These are phyloP conservation scores for Mastomys natalensis DNA, from an alignment of 2,113 vertebrate genomes.

Conservation along the genomic window DNA sequence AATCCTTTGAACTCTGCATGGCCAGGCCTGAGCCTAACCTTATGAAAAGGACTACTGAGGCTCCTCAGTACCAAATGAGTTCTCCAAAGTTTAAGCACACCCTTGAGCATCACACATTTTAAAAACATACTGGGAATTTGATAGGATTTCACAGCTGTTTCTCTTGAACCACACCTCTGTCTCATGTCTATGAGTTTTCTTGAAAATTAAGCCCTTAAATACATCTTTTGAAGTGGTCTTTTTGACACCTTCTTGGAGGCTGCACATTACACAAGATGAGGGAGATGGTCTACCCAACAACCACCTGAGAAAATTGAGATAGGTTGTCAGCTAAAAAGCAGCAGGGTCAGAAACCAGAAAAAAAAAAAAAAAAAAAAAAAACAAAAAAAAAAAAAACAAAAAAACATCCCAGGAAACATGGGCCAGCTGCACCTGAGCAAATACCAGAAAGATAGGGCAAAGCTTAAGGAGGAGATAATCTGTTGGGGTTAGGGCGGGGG, in stretches of 20 bases:
- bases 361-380: too few relatives aligned
- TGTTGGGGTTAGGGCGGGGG: too few relatives aligned
- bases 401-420: too few relatives aligned
- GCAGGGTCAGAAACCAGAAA: too few relatives aligned
- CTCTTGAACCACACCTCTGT: too few relatives aligned
- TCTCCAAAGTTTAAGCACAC: background rate
- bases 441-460: too few relatives aligned
- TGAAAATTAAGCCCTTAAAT: background rate
- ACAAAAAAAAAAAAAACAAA: too few relatives aligned
- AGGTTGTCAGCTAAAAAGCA: background rate
- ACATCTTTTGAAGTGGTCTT: background rate
- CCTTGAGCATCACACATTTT: background rate
- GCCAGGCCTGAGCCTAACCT: background rate
- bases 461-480: too few relatives aligned
- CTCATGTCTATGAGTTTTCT: too few relatives aligned
- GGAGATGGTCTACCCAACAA: background rate
- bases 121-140: background rate
- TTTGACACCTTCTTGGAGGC: too few relatives aligned
- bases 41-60: background rate
- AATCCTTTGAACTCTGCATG: background rate
- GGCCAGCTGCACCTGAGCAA: too few relatives aligned
- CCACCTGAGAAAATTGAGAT: background rate
- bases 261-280: background rate
- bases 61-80: background rate
- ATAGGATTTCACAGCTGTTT: background rate